Evolutionary conservation across 2,797 vertebrate species (phyloP).

Genomic region (Eleutherodactylus coqui): DNA sequence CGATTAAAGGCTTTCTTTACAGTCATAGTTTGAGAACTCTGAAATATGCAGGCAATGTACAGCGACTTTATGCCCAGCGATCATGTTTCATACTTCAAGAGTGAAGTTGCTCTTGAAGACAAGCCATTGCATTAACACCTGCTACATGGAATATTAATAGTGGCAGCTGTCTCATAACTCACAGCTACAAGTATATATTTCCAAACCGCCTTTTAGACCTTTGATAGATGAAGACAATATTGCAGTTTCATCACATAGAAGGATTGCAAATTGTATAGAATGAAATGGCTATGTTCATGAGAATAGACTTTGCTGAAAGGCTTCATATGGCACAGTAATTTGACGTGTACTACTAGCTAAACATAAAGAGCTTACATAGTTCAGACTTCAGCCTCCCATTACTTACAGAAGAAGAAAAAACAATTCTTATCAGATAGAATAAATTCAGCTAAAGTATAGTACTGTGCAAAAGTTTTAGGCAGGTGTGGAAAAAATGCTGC

Average conservation of each 20-base stretch:
- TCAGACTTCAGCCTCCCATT: too few relatives aligned
- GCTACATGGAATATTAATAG: constrained; percentile 21
- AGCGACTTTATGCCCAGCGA: background rate
- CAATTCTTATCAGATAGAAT: too few relatives aligned
- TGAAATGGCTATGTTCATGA: background rate
- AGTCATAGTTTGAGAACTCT: background rate
- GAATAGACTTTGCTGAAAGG: background rate
- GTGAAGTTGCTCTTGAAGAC: background rate
- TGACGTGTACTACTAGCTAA: too few relatives aligned
- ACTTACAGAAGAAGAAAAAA: too few relatives aligned
- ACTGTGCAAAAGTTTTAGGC: too few relatives aligned
- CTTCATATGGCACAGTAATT: background rate
- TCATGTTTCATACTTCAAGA: constrained; percentile 36
- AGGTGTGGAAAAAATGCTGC: too few relatives aligned
- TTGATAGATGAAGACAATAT: background rate
- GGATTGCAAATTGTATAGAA: background rate
- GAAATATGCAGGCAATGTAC: background rate
- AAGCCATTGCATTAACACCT: constrained; percentile 6
- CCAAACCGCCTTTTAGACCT: background rate
- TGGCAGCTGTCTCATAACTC: constrained; percentile 30
- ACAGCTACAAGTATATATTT: background rate
- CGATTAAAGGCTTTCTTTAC: too few relatives aligned
- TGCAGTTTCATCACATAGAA: background rate
- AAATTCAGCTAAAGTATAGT: too few relatives aligned
- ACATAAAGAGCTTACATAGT: too few relatives aligned